Evolutionary conservation across 2,113 vertebrate genomes (phyloP).

Genomic region (Pseudonaja textilis): DNA sequence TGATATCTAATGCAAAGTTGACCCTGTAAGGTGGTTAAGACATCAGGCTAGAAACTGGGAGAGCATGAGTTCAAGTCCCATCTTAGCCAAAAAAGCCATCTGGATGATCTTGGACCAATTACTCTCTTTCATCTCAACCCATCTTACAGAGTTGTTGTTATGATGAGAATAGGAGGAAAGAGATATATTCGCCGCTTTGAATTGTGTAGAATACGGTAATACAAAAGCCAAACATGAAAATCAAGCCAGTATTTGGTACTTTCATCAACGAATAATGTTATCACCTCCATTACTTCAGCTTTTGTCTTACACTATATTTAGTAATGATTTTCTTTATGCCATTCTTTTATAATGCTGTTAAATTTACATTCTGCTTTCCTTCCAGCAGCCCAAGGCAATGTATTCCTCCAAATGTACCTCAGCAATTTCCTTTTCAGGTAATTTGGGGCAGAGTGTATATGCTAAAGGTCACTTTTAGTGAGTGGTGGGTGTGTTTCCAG

Average conservation of each 20-base stretch:
- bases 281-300: background rate
- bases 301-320: background rate
- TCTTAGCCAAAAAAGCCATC: background rate
- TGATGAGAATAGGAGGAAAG: background rate
- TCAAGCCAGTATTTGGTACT: background rate
- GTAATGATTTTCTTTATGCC: background rate
- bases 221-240: background rate
- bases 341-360: background rate
- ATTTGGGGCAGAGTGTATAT: background rate
- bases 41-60: background rate
- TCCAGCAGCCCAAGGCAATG: background rate
- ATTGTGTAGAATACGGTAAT: background rate
- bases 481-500: background rate
- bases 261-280: background rate
- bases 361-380: background rate
- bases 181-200: background rate
- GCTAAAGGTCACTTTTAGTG: background rate
- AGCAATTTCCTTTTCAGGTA: background rate
- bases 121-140: background rate
- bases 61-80: background rate
- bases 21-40: background rate
- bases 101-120: background rate
- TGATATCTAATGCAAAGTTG: background rate
- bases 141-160: background rate
- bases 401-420: background rate